Base-by-base conservation (phyloP, 2,888 invertebrate genomes). In the Helicoverpa assulta region DNA sequence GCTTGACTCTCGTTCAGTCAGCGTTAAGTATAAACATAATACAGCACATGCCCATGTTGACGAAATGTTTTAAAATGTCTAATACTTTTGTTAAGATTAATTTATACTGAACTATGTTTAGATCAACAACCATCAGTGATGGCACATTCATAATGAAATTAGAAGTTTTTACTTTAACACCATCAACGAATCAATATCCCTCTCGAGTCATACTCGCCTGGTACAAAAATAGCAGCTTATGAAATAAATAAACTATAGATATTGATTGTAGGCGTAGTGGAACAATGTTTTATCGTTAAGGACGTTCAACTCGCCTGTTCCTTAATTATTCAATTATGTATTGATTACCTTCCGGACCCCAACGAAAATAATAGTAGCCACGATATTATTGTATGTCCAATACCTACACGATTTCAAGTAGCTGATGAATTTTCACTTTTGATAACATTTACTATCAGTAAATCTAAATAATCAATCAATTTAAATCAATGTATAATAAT, bases 151-250 rank as follows among this genome's bases (percentile, higher is more conserved):
- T 40, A 12, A 40, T 12, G 14, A 14, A 40, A 40, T 14, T 47
- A 12, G 16, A 47, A 47, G n/a, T 47, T 5, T 5, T 47, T 12
- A 47, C 16, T 47, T 1, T n/a, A 47, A 47, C 47, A 47, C n/a
- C 56, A 33, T 26, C 16, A 53, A 54, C 2, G 55, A 73, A 83
- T 77, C 73, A 57, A 76, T 83, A 82, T 14, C 51, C 21, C 67
- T 61, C 70, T 54, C 18, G 58, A 67, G 54, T 54, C 56, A 66
- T 73, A 56, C 52, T 51, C 54, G 78, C 67, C 53, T 73, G 33
- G 68, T 71, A 61, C 65, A 43, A 47, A 74, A 74, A 73, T 71
- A 78, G 70, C 29, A 62, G 62, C 75, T 75, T 69, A 10, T 50
- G 7, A 67, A 56, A 62, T 64, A 65, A 70, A 77, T 81, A 65